A percentile compares a stretch with the other conserved stretches of the same genome.
Evolutionary conservation across 2,113 vertebrate genomes (phyloP).

Genomic region (Gymnogyps californianus): DNA sequence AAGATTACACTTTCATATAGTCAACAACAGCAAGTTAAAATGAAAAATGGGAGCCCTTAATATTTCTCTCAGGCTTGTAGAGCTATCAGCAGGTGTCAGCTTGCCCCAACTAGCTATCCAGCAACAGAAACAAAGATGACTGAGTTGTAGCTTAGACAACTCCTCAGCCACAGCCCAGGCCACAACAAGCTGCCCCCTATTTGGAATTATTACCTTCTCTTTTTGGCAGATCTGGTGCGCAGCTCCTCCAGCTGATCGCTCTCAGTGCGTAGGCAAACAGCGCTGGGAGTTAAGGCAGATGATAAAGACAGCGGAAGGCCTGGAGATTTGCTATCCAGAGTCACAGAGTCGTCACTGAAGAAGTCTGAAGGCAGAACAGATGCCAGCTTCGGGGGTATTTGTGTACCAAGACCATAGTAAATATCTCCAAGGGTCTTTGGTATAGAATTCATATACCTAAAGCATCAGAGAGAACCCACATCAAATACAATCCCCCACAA

Average conservation of each 20-base stretch:
- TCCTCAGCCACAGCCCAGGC: not conserved
- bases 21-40: not conserved
- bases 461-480: not conserved
- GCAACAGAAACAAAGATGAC: not conserved
- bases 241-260: constrained; percentile 81
- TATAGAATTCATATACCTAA: constrained; percentile 81
- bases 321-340: constrained; percentile 80
- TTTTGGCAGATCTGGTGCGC: constrained; percentile 82
- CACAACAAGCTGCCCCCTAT: not conserved
- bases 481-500: not conserved
- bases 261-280: constrained; percentile 48
- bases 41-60: not conserved
- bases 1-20: not conserved
- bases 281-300: constrained; percentile 50
- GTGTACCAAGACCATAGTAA: constrained; percentile 86
- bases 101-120: not conserved
- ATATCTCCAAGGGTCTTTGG: constrained; percentile 85
- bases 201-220: constrained; percentile 76
- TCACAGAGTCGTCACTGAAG: constrained; percentile 90
- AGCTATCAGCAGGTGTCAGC: not conserved
- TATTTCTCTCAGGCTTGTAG: not conserved
- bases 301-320: constrained; percentile 50
- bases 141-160: not conserved
- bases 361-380: constrained; percentile 86
- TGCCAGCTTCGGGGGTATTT: constrained; percentile 83